These are phyloP conservation scores for Caenorhabditis angaria DNA, from an alignment of 2,888 invertebrate genomes.

Conservation along the genomic window DNA sequence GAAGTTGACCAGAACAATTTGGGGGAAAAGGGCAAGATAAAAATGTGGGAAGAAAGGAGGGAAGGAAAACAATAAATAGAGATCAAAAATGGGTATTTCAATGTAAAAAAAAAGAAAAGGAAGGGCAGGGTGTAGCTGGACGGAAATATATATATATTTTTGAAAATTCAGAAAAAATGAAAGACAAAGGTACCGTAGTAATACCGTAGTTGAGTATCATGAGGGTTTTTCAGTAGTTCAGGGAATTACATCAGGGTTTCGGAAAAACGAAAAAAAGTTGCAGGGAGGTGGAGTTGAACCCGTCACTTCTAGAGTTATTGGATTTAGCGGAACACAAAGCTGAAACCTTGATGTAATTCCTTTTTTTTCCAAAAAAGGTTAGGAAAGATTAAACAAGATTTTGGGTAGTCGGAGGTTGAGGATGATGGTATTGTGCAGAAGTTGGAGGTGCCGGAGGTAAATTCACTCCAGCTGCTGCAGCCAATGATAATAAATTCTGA, in stretches of 20 bases:
- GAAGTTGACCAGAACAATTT: constrained; percentile 4
- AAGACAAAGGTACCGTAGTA: constrained; percentile 4
- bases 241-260: no score
- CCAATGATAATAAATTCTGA: constrained; percentile 31
- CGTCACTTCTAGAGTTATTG: no score
- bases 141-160: background rate
- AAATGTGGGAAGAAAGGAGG: background rate
- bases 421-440: background rate
- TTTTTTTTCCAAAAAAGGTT: no score
- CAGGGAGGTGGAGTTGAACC: no score
- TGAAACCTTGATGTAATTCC: no score
- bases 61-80: background rate
- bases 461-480: constrained; percentile 12
- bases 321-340: no score
- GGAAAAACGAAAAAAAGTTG: no score
- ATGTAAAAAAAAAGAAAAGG: no score
- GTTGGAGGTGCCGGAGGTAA: background rate
- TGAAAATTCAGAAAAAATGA: background rate
- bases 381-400: background rate
- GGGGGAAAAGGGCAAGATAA: no score
- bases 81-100: background rate
- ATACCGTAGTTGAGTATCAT: constrained; percentile 4
- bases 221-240: no score
- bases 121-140: background rate
- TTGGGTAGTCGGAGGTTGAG: background rate